A percentile compares a stretch with the other conserved stretches of the same genome.
Evolutionary conservation across 2,113 vertebrate genomes (phyloP).

Genomic region (Dendrocopos noguchii): DNA sequence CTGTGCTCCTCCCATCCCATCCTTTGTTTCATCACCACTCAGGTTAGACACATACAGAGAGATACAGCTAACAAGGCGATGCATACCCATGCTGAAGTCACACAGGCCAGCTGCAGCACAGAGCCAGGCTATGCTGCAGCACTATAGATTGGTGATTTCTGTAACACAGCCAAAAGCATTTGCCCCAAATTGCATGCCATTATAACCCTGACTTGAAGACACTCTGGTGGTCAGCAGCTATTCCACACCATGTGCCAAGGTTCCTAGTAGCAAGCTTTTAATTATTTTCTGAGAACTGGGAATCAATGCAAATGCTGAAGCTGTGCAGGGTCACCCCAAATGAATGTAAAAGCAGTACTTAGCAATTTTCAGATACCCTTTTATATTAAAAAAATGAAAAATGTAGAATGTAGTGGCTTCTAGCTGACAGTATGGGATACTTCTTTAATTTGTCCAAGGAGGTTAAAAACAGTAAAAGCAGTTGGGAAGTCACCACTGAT

Average conservation of each 20-base stretch:
- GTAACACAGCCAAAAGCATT: neutral
- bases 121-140: neutral
- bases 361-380: neutral
- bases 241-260: neutral
- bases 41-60: neutral
- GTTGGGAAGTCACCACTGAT: neutral
- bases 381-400: neutral
- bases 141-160: rapidly evolving
- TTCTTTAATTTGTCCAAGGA: neutral
- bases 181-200: neutral
- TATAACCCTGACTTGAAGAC: neutral
- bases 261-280: neutral
- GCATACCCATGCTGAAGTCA: neutral
- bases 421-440: neutral
- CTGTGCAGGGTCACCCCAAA: neutral
- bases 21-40: neutral
- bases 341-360: neutral
- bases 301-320: neutral
- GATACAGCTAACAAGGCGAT: neutral
- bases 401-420: neutral
- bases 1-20: neutral
- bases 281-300: neutral
- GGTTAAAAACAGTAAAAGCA: neutral
- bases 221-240: neutral
- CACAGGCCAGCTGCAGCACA: neutral